These are phyloP conservation scores for Coreius guichenoti DNA, from an alignment of 2,797 vertebrate genomes.

Conservation along the genomic window DNA sequence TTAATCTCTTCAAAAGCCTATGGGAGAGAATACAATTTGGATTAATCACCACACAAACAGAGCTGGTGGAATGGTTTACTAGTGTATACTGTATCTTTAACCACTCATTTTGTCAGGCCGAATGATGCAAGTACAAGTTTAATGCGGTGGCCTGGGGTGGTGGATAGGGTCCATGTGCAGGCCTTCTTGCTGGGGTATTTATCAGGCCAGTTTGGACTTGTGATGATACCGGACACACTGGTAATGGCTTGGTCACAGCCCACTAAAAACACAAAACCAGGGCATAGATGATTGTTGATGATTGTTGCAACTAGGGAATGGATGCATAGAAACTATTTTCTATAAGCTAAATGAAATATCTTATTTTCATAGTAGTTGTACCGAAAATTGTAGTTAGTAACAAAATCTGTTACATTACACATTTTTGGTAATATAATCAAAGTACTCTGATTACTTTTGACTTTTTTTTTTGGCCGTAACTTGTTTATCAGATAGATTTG, in stretches of 20 bases:
- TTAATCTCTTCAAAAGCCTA: constrained; percentile 92
- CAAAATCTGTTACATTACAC: neutral
- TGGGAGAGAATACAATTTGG: neutral
- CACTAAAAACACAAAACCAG: constrained; percentile 74
- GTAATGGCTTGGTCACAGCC: constrained; percentile 95
- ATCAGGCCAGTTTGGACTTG: constrained; percentile 97
- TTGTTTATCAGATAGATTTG: neutral
- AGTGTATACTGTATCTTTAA: neutral
- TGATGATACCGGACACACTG: constrained; percentile 87
- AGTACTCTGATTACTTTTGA: neutral
- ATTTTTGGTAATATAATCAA: neutral
- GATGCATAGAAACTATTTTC: neutral
- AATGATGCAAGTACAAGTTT: constrained; percentile 84
- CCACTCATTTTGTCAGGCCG: neutral
- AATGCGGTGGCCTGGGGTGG: constrained; percentile 91
- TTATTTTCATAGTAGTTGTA: neutral
- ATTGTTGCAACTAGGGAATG: neutral
- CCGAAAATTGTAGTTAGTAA: neutral
- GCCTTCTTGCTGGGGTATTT: constrained; percentile 98
- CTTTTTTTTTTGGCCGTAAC: too few species aligned
- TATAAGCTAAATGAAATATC: neutral
- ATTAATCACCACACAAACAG: neutral
- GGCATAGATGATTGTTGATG: neutral
- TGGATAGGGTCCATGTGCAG: constrained; percentile 92
- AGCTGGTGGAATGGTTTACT: neutral